Base-by-base conservation (phyloP, 2,888 invertebrate species). In the Carterocephalus palaemon region DNA sequence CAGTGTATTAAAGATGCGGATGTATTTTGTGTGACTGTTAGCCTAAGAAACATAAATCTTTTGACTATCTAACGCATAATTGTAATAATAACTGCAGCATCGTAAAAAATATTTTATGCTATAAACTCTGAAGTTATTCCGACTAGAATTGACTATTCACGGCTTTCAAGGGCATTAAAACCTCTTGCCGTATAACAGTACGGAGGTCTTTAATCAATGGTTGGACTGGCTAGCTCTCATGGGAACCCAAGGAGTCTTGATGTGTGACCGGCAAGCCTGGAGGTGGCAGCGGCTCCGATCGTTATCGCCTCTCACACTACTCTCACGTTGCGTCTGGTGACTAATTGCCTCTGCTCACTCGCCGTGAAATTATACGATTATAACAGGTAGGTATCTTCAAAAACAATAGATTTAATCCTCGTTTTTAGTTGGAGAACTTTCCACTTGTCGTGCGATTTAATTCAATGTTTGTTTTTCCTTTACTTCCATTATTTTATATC, bases 281-380 rank as follows among this genome's bases (percentile, higher is more conserved):
- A 37, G 46, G 41, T 47, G 49, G 47, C 50, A 52, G 48, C 56
- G 49, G 48, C 22, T 33, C 48, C 46, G 36, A 77, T 78, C 49
- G 54, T 52, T 66, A 70, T 70, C 72, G 51, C 59, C 64, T 66
- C 68, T 62, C 61, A 59, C 56, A 55, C 63, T 62, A 67, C 77
- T 75, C 77, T 80, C 77, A 77, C 79, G 73, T 76, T 66, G 62
- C 56, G 62, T 59, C 67, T 26, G 28, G 42, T 42, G 67, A 74
- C 77, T 83, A 82, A 82, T 83, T 81, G 74, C 74, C 46, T 57
- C 55, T 63, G 71, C 60, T 64, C 75, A 71, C 61, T 64, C 60
- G 62, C 78, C 80, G 64, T 79, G 74, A 80, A 82, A 83, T 81
- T 75, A 81, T 72, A 65, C 67, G 66, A 67, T 73, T 71, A 73